Base-by-base conservation (phyloP, 2,888 invertebrate genomes). In the Itoplectis maculator region DNA sequence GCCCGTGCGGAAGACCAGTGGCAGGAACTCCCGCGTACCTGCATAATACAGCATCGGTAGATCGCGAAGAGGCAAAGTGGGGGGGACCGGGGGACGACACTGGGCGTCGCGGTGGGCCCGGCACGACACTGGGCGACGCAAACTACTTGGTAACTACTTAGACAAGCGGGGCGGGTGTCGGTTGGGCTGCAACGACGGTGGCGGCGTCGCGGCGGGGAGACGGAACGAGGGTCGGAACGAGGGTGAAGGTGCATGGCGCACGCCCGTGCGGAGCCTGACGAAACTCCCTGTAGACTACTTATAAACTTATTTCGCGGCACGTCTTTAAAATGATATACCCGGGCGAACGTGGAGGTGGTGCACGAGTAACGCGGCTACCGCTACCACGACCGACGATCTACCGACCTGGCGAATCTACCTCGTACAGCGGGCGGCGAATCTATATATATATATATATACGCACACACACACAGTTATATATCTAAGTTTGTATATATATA, bases 101-200 rank as follows among this genome's bases (percentile, higher is more conserved):
- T 15, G 54, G 47, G 45, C 2, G 29, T 29, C 29, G 20, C 54
- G 42, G n/a, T n/a, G n/a, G n/a, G n/a, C n/a, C n/a, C n/a, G 84
- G 86, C 87, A 88, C 87, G 90, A 90, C 89, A 90, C 85, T 83
- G 88, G n/a, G 82, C 84, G 72, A 66, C 87, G 87, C 88, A 90
- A 91, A 91, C 90, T 91, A 91, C 91, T 90, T 89, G 88, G 85
- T 88, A 91, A 91, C 91, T 91, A 90, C 89, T 90, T 90, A 90
- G 90, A 87, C 86, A 86, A 83, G 84, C 86, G 86, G 87, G 86
- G 87, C n/a, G n/a, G n/a, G n/a, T n/a, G 87, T 51, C 42, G 5
- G 65, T 54, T 37, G 72, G 61, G 61, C 29, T 5, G 29, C 3
- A 5, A 3, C 29, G 29, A 29, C 3, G 3, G 29, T 5, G 29